Evolutionary conservation across 2,888 invertebrate species (phyloP), one percentile per base, ranked within the genome.

Genomic region (Notodonta ziczac): DNA sequence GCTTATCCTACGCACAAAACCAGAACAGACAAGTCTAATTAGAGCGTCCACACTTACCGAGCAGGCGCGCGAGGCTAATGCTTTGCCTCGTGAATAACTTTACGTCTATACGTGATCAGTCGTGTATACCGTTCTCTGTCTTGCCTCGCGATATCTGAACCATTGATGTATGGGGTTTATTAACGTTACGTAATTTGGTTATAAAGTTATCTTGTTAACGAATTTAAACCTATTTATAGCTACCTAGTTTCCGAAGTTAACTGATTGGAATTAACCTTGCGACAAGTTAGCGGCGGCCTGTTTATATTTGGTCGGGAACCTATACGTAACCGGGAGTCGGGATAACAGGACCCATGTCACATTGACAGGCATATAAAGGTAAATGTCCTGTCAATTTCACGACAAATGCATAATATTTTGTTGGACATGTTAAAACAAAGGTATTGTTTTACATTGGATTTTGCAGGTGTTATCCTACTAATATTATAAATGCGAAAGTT

Each of bases 301-400:
- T 42, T 57, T 58, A 51, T 52, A 46, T 14, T 12, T 54, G 42
- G 35, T 39, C 50, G 55, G 46, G 46, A n/a, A n/a, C 13, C 13
- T n/a, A 58, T 58, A 54, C n/a, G 52, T 66, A 66, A 66, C 57
- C 60, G 46, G n/a, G n/a, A n/a, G n/a, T 46, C 10, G 24, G 24
- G 42, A 42, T 35, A 35, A 6, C 35, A 54, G 51, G 50, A 63
- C 60, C 63, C 58, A 1, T 58, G 58, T 69, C 71, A 60, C 12
- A 59, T 14, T 53, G 58, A 61, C 60, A 53, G 56, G 68, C 14
- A 50, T 3, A 12, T 16, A 8, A 56, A 62, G 61, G 59, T 63
- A 63, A 58, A 57, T 50, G 46, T 5, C 14, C 32, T 66, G 56
- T 63, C 71, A 63, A 57, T 54, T 52, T 55, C 53, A 57, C 16